These are phyloP conservation scores for Petrocephalus schoutedeni DNA, from an alignment of 2,797 vertebrate genomes.

Conservation along the genomic window DNA sequence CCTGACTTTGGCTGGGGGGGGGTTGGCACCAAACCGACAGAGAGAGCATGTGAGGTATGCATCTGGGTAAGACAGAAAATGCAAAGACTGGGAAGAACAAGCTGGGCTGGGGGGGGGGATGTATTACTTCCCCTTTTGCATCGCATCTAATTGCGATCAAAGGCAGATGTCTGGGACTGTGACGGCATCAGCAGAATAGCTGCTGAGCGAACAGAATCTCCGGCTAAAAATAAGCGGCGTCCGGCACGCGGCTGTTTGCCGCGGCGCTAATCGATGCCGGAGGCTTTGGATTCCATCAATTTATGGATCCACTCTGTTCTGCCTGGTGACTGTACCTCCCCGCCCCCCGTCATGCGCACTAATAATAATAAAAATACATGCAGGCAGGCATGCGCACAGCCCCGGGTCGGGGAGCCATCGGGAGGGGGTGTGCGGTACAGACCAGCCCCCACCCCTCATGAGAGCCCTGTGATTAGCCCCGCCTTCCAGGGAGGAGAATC, in stretches of 20 bases:
- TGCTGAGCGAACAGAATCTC: slow-evolving; percentile 99
- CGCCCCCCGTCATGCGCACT: slow-evolving; percentile 40
- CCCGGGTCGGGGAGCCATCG: slow-evolving; percentile 44
- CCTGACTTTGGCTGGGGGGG: neutral
- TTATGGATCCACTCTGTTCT: slow-evolving; percentile 98
- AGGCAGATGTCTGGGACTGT: slow-evolving; percentile 98
- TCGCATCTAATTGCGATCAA: slow-evolving; percentile 99
- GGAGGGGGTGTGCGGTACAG: slow-evolving; percentile 73
- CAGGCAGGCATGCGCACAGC: slow-evolving; percentile 25
- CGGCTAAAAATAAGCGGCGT: slow-evolving; percentile 99
- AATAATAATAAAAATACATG: slow-evolving; percentile 37
- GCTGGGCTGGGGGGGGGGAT: slow-evolving; percentile 70
- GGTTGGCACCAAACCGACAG: neutral
- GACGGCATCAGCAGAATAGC: slow-evolving; percentile 99
- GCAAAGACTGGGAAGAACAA: neutral
- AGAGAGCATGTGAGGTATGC: neutral
- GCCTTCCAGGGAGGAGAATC: slow-evolving; percentile 78
- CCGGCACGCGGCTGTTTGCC: slow-evolving; percentile 98
- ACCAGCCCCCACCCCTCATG: slow-evolving; percentile 89
- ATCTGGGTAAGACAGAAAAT: neutral
- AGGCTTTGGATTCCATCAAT: slow-evolving; percentile 99
- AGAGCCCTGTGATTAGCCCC: slow-evolving; percentile 88
- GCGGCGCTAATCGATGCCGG: slow-evolving; percentile 99
- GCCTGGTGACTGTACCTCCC: slow-evolving; percentile 88
- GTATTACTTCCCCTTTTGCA: slow-evolving; percentile 90